Conservation (phyloP, 92 coral and sea anemone genomes). For the Epizoanthus scotinus region DNA sequence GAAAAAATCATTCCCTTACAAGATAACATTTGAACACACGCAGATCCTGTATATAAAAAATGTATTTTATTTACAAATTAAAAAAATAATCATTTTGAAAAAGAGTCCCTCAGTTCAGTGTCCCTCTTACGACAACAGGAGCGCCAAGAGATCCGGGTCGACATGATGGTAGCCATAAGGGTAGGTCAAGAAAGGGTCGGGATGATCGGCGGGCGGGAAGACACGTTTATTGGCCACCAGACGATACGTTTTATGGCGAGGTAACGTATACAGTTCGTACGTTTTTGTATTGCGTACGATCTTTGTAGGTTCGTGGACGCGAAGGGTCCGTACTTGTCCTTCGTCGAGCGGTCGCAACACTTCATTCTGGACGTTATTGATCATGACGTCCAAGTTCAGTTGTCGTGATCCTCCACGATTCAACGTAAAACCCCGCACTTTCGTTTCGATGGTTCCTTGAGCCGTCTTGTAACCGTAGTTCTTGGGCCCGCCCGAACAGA, state of each 20-base stretch:
- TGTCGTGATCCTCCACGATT: constrained; percentile 30
- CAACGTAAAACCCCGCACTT: constrained; percentile 46
- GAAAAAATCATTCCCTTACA: constrained; percentile 15
- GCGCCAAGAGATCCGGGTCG: not conserved
- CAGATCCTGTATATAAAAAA: no score
- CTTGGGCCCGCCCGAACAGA: constrained; percentile 21
- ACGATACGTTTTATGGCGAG: not conserved
- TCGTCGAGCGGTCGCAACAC: not conserved
- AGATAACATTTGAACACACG: not conserved
- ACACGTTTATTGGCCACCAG: constrained; percentile 23
- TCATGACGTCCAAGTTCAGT: constrained; percentile 35
- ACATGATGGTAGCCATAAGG: constrained; percentile 2
- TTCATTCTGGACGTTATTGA: constrained; percentile 3
- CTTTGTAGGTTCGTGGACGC: not conserved
- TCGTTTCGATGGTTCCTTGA: not conserved
- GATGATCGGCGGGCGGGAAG: not conserved
- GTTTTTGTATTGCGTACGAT: not conserved
- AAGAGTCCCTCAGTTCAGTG: no score
- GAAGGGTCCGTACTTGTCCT: not conserved
- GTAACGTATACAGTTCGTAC: not conserved
- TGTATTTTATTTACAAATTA: no score
- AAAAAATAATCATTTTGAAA: no score
- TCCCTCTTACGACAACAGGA: not conserved
- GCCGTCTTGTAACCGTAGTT: constrained; percentile 32
- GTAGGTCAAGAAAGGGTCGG: not conserved